phyloP scores from a whole-genome alignment of 1,140 invertebrate genomes.

The Pseudomyrmex gracilis region DNA sequence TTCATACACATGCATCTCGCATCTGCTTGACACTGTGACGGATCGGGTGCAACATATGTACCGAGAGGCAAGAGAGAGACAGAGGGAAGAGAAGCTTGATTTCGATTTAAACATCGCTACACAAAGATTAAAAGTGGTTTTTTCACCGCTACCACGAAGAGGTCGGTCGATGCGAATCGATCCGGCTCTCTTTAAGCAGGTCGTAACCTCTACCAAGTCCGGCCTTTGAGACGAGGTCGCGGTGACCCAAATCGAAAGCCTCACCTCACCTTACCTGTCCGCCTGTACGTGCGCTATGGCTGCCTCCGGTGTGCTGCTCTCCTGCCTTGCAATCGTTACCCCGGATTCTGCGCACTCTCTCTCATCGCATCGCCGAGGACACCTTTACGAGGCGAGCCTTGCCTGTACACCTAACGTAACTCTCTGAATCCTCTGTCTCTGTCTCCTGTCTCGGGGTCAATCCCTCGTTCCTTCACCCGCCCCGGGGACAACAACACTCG shows the following conservation, averaged over 20 bases:
- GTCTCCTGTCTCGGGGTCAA: conserved; percentile 19
- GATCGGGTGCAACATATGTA: not conserved
- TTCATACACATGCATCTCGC: not conserved
- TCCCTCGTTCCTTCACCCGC: conserved; percentile 30
- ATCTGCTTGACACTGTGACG: not conserved
- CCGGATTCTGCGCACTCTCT: conserved; percentile 84
- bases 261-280: conserved; percentile 75
- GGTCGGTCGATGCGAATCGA: conserved; percentile 78
- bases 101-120: conserved; percentile 17
- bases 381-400: conserved; percentile 72
- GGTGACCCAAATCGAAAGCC: conserved; percentile 82
- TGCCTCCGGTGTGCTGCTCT: conserved; percentile 62
- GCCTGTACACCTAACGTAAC: conserved; percentile 44
- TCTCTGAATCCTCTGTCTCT: conserved; percentile 26
- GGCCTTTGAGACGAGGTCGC: conserved; percentile 81
- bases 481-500: conserved; percentile 1
- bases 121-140: conserved; percentile 67
- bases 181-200: conserved; percentile 79
- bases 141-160: not conserved
- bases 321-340: conserved; percentile 83
- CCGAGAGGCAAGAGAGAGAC: too few relatives aligned
- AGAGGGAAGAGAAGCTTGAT: not conserved
- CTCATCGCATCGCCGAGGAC: conserved; percentile 70
- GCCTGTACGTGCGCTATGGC: conserved; percentile 66
- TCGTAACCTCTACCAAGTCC: conserved; percentile 82